Percentiles rank a stretch among this genome's conserved stretches.
Conservation (phyloP, 2,113 vertebrate genomes). For the Brachyhypopomus occidentalis region DNA sequence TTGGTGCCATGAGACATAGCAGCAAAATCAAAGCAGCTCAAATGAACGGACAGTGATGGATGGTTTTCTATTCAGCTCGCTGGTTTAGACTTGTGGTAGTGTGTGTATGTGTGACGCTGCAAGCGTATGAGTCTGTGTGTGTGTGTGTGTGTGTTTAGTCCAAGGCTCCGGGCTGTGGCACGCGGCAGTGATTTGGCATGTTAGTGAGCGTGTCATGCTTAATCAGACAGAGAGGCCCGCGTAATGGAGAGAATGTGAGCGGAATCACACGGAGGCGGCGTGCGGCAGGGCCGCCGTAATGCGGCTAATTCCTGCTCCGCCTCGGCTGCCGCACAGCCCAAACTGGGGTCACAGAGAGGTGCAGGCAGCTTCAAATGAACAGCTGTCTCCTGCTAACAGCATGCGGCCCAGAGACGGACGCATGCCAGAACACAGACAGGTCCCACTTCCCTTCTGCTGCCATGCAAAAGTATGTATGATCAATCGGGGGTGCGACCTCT, state of each 20-base stretch:
- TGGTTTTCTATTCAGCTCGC: slow-evolving; percentile 44
- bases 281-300: slow-evolving; percentile 88
- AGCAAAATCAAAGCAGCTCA: slow-evolving; percentile 33
- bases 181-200: slow-evolving; percentile 99
- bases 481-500: slow-evolving; percentile 77
- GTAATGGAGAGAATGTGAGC: slow-evolving; percentile 99
- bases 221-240: slow-evolving; percentile 95
- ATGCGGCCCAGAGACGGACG: slow-evolving; percentile 71
- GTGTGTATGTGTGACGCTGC: not conserved
- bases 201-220: slow-evolving; percentile 97
- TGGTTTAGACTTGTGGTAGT: slow-evolving; percentile 37
- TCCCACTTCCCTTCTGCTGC: slow-evolving; percentile 40
- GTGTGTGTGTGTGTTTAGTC: slow-evolving; percentile 61
- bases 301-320: slow-evolving; percentile 95
- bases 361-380: slow-evolving; percentile 89
- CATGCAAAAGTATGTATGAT: slow-evolving; percentile 76
- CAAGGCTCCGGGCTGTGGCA: slow-evolving; percentile 78
- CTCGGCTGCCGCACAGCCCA: slow-evolving; percentile 81
- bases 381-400: slow-evolving; percentile 83
- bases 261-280: slow-evolving; percentile 94
- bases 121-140: slow-evolving; percentile 5
- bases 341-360: slow-evolving; percentile 94
- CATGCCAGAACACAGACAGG: slow-evolving; percentile 52
- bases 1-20: not conserved
- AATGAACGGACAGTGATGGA: slow-evolving; percentile 46